Percentiles rank a stretch among this genome's conserved stretches.
Conservation (phyloP, 2,888 invertebrate species). For the Actias luna region DNA sequence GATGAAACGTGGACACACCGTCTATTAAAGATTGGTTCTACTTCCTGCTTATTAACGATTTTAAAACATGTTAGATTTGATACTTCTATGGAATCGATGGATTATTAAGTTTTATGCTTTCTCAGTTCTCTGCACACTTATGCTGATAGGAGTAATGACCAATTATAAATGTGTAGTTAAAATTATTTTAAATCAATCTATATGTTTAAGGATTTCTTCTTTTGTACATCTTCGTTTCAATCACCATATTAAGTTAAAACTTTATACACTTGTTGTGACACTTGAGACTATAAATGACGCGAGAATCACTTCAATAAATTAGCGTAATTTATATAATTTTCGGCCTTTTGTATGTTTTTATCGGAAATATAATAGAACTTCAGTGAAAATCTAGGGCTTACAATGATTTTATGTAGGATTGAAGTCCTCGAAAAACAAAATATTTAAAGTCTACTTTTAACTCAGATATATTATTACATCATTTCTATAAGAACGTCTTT, state of each 20-base stretch:
- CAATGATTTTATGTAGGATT: no score
- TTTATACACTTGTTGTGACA: neutral
- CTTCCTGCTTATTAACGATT: conserved; percentile 46
- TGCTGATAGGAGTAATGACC: neutral
- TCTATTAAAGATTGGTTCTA: conserved; percentile 53
- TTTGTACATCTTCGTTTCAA: no score
- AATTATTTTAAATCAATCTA: no score
- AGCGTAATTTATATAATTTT: neutral
- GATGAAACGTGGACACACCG: conserved; percentile 22
- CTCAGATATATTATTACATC: neutral
- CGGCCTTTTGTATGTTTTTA: neutral
- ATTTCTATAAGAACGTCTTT: neutral
- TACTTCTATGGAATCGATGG: neutral
- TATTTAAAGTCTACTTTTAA: neutral
- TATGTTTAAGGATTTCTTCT: no score
- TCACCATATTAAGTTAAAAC: neutral
- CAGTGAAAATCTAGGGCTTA: neutral
- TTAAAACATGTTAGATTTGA: conserved; percentile 21
- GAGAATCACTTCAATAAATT: neutral
- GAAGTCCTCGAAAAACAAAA: neutral
- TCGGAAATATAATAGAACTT: neutral
- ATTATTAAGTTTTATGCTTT: conserved; percentile 6
- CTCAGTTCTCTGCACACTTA: neutral
- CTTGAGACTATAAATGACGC: neutral
- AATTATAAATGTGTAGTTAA: no score